Evolutionary conservation across 2,113 vertebrate species (phyloP).

Genomic region (Brachionichthys hirsutus): DNA sequence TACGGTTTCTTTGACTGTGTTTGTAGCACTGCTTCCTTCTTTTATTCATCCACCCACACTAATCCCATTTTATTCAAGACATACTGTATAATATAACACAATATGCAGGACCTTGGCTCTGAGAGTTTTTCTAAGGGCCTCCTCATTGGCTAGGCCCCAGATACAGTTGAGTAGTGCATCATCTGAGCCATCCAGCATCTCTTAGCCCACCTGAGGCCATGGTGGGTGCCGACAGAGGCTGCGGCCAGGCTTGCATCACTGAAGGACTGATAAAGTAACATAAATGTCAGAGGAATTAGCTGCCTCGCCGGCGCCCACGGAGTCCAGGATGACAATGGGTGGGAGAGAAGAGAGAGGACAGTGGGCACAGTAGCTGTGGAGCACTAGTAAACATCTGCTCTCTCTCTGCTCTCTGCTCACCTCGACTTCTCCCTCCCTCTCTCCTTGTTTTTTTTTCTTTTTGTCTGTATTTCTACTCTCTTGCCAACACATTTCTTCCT

Average conservation of each 20-base stretch:
- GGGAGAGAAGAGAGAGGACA: slow-evolving; percentile 57
- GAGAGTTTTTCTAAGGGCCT: slow-evolving; percentile 33
- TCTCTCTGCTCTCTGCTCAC: slow-evolving; percentile 44
- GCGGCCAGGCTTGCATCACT: slow-evolving; percentile 60
- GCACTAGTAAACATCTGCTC: slow-evolving; percentile 45
- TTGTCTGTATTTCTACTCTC: slow-evolving; percentile 37
- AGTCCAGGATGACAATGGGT: slow-evolving; percentile 66
- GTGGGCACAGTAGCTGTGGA: slow-evolving; percentile 56
- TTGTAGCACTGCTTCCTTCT: slow-evolving; percentile 26
- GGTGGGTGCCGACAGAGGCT: slow-evolving; percentile 46
- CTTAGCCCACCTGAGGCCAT: slow-evolving; percentile 57
- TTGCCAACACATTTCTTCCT: slow-evolving; percentile 54
- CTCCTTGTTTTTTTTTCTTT: slow-evolving; percentile 29
- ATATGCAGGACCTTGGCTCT: slow-evolving; percentile 53
- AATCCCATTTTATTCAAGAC: slow-evolving; percentile 62
- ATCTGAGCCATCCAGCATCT: slow-evolving; percentile 30
- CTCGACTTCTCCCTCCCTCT: slow-evolving; percentile 34
- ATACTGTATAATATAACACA: slow-evolving; percentile 57
- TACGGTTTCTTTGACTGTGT: slow-evolving; percentile 32
- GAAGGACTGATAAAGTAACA: slow-evolving; percentile 58
- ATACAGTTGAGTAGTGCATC: slow-evolving; percentile 27
- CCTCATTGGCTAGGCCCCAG: slow-evolving; percentile 25
- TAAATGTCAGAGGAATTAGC: slow-evolving; percentile 81
- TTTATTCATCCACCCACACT: slow-evolving; percentile 64
- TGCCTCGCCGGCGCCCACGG: slow-evolving; percentile 64